These are phyloP conservation scores for Apamea sordens DNA, from an alignment of 2,888 invertebrate species.

Conservation along the genomic window DNA sequence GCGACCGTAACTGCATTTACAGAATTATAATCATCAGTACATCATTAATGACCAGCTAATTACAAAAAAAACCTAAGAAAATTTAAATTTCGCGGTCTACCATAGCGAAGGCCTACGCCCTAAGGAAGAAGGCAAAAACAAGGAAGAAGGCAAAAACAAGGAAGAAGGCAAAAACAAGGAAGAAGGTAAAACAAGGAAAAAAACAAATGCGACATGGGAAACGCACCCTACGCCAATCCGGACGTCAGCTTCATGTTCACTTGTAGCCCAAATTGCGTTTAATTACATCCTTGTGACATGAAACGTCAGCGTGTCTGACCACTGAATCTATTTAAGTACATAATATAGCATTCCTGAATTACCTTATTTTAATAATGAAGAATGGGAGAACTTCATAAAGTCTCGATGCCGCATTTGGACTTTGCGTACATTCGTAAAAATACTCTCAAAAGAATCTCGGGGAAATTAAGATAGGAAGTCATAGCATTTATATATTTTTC, in stretches of 20 bases:
- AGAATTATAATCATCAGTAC: too few relatives aligned
- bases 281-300: slow-evolving; percentile 33
- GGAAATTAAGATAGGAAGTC: too few relatives aligned
- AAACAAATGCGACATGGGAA: background rate
- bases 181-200: background rate
- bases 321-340: background rate
- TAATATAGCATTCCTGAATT: background rate
- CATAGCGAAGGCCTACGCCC: background rate
- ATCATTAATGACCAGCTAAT: too few relatives aligned
- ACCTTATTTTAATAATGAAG: background rate
- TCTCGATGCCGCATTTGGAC: too few relatives aligned
- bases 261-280: slow-evolving; percentile 19
- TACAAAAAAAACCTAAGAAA: too few relatives aligned
- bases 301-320: slow-evolving; percentile 12
- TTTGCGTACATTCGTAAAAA: too few relatives aligned
- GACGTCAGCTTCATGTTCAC: slow-evolving; percentile 2
- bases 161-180: background rate
- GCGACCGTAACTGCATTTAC: too few relatives aligned
- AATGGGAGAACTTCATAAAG: too few relatives aligned
- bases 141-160: too few relatives aligned
- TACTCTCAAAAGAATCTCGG: too few relatives aligned
- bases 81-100: background rate
- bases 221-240: background rate
- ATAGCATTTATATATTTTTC: too few relatives aligned
- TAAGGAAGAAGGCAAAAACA: background rate